These are phyloP conservation scores for Aythya baeri DNA, from an alignment of 2,113 vertebrate species.

Conservation along the genomic window DNA sequence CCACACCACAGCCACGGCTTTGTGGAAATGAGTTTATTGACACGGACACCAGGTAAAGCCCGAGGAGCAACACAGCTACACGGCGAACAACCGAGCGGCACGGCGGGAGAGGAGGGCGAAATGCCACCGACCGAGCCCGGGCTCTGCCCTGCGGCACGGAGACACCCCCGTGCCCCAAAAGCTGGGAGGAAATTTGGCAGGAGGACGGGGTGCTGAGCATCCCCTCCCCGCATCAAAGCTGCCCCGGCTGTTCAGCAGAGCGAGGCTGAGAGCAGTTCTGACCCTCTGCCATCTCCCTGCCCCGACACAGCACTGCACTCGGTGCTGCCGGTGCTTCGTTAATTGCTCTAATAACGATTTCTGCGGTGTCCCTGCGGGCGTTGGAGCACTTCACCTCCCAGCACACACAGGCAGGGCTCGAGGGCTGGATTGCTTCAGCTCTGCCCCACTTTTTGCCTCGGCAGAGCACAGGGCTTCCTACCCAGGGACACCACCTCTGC, in stretches of 20 bases:
- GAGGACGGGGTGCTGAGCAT: background rate
- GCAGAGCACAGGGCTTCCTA: background rate
- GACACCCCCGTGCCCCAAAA: background rate
- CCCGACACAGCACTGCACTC: background rate
- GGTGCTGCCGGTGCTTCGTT: background rate
- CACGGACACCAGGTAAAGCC: slow-evolving; percentile 29
- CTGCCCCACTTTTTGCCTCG: background rate
- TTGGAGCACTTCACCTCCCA: background rate
- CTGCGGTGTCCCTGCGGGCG: background rate
- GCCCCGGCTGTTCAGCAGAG: fast-evolving
- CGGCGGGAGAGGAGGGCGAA: background rate
- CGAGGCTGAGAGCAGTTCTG: background rate
- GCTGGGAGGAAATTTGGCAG: background rate
- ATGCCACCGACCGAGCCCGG: fast-evolving
- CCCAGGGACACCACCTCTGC: background rate
- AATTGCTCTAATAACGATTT: slow-evolving; percentile 8
- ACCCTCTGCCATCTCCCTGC: background rate
- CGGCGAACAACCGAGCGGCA: background rate
- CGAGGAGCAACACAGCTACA: slow-evolving; percentile 23
- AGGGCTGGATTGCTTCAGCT: background rate
- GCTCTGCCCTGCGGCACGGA: background rate
- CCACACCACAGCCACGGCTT: background rate
- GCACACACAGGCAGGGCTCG: background rate
- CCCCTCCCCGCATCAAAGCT: background rate
- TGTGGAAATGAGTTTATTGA: slow-evolving; percentile 70